Conservation (phyloP, 2,797 vertebrate genomes). For the Sciurus carolinensis region DNA sequence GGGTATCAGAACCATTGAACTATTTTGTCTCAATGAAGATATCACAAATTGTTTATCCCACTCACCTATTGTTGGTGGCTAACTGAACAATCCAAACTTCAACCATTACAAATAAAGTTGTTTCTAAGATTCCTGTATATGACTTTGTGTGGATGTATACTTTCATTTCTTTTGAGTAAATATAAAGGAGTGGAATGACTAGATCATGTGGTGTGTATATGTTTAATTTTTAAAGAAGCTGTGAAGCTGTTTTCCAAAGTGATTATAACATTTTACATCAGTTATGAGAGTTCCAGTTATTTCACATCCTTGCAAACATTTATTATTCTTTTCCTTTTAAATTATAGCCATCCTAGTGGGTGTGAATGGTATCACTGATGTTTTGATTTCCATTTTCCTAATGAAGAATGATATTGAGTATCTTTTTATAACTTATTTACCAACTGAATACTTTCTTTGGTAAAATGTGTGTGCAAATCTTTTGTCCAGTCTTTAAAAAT, state of each 20-base stretch:
- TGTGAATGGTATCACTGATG: background rate
- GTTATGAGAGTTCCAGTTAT: constrained; percentile 25
- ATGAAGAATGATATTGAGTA: background rate
- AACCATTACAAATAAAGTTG: background rate
- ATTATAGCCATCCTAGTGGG: background rate
- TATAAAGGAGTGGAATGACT: background rate
- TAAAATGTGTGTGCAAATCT: background rate
- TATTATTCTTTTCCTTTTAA: background rate
- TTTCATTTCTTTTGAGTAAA: constrained; percentile 36
- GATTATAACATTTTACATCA: background rate
- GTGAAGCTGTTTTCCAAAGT: constrained; percentile 8
- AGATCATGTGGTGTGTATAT: background rate
- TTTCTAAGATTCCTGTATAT: background rate
- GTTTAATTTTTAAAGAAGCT: constrained; percentile 54
- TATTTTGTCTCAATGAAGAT: background rate
- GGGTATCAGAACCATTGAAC: background rate
- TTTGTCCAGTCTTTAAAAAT: background rate
- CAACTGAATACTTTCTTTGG: constrained; percentile 37
- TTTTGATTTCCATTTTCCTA: constrained; percentile 49
- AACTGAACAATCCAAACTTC: constrained; percentile 22
- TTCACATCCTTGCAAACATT: constrained; percentile 28
- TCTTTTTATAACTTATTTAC: constrained; percentile 16
- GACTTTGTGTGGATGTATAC: background rate
- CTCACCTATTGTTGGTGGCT: constrained; percentile 41
- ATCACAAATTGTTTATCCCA: background rate